phyloP scores from a whole-genome alignment of 2,113 vertebrate species.

The Myotis yumanensis region DNA sequence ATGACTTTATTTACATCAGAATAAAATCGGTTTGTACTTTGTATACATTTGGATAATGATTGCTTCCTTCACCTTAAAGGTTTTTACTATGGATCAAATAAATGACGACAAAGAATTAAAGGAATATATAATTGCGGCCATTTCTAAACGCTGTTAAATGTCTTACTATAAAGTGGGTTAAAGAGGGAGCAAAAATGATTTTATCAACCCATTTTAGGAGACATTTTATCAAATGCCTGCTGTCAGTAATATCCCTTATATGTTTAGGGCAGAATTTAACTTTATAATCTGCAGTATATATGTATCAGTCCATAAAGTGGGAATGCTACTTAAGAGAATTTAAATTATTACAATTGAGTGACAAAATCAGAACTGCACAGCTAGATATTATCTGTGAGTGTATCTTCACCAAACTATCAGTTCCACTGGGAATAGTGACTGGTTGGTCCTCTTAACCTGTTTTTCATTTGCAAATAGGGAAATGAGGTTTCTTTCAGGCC shows the following conservation, averaged over 20 bases:
- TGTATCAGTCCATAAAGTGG: background rate
- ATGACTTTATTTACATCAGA: background rate
- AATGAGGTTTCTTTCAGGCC: background rate
- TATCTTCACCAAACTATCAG: background rate
- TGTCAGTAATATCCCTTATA: background rate
- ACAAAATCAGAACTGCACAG: background rate
- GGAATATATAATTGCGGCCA: background rate
- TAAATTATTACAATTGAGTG: background rate
- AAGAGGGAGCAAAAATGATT: background rate
- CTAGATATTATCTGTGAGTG: background rate
- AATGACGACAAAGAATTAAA: background rate
- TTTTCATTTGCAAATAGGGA: background rate
- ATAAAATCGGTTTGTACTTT: background rate
- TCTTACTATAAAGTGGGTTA: background rate
- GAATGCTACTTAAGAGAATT: background rate
- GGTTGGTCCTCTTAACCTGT: background rate
- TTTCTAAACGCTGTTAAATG: background rate
- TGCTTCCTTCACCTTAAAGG: background rate
- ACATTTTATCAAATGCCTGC: background rate
- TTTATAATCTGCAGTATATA: background rate
- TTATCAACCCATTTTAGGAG: background rate
- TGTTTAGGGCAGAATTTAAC: background rate
- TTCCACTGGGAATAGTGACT: background rate
- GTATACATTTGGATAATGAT: background rate
- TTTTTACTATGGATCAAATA: background rate